phyloP scores from a whole-genome alignment of 2,888 invertebrate species.

The Scaptodrosophila latifasciaeformis region DNA sequence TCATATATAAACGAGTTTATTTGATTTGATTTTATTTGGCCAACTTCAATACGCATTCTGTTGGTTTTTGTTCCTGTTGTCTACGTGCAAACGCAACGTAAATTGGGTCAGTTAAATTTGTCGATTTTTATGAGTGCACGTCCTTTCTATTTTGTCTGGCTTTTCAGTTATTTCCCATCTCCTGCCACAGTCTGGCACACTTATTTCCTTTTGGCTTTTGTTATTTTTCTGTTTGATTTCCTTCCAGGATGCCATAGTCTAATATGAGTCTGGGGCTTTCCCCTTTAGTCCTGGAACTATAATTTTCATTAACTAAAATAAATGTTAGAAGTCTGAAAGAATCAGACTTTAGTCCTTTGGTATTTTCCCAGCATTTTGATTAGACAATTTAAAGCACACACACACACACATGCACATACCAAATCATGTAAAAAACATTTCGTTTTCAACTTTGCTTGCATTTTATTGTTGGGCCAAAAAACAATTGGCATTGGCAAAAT shows the following conservation, averaged over 20 bases:
- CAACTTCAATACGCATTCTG: slow-evolving; percentile 25
- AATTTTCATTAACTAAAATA: slow-evolving; percentile 29
- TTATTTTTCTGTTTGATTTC: slow-evolving; percentile 22
- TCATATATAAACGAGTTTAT: slow-evolving; percentile 36
- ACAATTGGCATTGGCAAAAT: slow-evolving; percentile 32
- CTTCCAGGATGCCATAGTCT: slow-evolving; percentile 5
- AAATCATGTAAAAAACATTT: not conserved
- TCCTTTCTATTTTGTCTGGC: slow-evolving; percentile 1
- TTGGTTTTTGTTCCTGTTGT: no score
- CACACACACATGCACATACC: not conserved
- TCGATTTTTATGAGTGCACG: slow-evolving; percentile 22
- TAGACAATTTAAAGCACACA: slow-evolving; percentile 8
- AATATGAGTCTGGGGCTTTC: not conserved
- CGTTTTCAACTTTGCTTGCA: not conserved
- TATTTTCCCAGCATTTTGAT: slow-evolving; percentile 14
- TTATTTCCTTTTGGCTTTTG: slow-evolving; percentile 12
- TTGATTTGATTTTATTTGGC: slow-evolving; percentile 50
- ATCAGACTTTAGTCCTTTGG: not conserved
- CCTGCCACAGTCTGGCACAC: slow-evolving; percentile 1
- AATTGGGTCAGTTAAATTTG: slow-evolving; percentile 41
- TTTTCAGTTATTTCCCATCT: slow-evolving; percentile 15
- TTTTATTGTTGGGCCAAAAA: slow-evolving; percentile 19
- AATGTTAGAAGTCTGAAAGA: slow-evolving; percentile 23
- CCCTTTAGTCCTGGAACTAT: slow-evolving; percentile 8
- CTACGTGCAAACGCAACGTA: slow-evolving; percentile 31